Base-by-base conservation (phyloP, 2,888 invertebrate species). In the Cantharis flavilabris region DNA sequence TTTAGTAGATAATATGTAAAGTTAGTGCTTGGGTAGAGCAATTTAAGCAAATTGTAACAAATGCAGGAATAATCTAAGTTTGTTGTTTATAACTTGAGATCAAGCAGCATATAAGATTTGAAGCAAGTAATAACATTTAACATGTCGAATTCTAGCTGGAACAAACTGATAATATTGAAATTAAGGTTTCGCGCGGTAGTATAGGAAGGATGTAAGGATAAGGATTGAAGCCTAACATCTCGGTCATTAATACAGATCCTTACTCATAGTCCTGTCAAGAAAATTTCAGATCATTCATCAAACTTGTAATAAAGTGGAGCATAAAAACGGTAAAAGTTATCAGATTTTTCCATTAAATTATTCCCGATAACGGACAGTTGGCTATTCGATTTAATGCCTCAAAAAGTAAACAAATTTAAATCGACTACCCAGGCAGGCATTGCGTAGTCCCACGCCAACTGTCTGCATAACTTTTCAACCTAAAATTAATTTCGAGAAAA, bases 131-230 rank as follows among this genome's bases (percentile, higher is more conserved):
- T 67, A 67, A 67, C 23, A 67, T 67, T 67, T 23, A 67, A 26
- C 70, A 70, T 70, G 65, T 33, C 74, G 70, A 70, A 70, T 63
- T 64, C 16, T 63, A 73, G 73, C 71, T 69, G 69, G 23, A 71
- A 71, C 71, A 23, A 49, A 73, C 77, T 75, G 70, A 77, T 73
- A 77, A 77, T 73, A 77, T 77, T 74, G 72, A 76, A 76, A 76
- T 76, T 76, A 72, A 71, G 16, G 70, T 75, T 70, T 67, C 76
- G 62, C 49, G 49, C 69, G 16, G 72, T 62, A 23, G 63, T 69
- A 70, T 49, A 76, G 75, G 72, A 72, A 76, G 76, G 76, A 72
- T 72, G 69, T 71, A 49, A 69, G 76, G 76, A 72, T 76, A 76
- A 76, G 76, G 76, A 69, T 72, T 75, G 62, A 49, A 49, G 20